Conservation (phyloP, 1,140 invertebrate species). For the Sitophilus oryzae region DNA sequence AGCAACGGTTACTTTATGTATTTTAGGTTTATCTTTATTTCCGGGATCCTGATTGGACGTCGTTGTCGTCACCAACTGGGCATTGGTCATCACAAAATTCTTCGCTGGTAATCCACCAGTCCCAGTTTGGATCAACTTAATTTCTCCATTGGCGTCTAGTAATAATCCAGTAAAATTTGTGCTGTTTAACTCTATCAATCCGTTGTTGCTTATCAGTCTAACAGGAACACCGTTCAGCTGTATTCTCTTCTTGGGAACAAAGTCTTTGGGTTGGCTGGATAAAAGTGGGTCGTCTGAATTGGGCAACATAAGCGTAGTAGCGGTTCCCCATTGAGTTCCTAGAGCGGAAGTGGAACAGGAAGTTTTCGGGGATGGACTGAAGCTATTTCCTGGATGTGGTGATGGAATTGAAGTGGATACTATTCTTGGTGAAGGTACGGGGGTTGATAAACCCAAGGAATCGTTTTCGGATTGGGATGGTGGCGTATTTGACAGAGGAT, state of each 20-base stretch:
- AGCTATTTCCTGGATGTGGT: slow-evolving; percentile 48
- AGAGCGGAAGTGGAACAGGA: slow-evolving; percentile 25
- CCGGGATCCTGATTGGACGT: slow-evolving; percentile 25
- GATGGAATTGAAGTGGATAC: slow-evolving; percentile 49
- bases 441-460: slow-evolving; percentile 46
- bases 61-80: slow-evolving; percentile 40
- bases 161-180: slow-evolving; percentile 55
- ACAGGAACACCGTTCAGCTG: slow-evolving; percentile 54
- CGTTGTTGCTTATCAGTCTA: slow-evolving; percentile 58
- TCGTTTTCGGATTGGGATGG: slow-evolving; percentile 48
- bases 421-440: slow-evolving; percentile 53
- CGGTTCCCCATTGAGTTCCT: slow-evolving; percentile 30
- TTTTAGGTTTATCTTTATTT: slow-evolving; percentile 32
- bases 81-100: slow-evolving; percentile 49
- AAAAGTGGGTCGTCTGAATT: slow-evolving; percentile 78
- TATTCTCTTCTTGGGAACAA: slow-evolving; percentile 57
- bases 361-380: slow-evolving; percentile 38
- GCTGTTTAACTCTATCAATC: slow-evolving; percentile 53
- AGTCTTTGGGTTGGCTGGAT: slow-evolving; percentile 75
- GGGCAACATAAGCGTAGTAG: slow-evolving; percentile 69
- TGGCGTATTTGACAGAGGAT: slow-evolving; percentile 58
- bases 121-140: slow-evolving; percentile 55
- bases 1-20: slow-evolving; percentile 37
- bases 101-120: slow-evolving; percentile 41
- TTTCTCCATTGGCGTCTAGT: slow-evolving; percentile 58